A percentile compares a stretch with the other conserved stretches of the same genome.
phyloP scores from a whole-genome alignment of 2,113 vertebrate genomes.

The Elgaria multicarinata region DNA sequence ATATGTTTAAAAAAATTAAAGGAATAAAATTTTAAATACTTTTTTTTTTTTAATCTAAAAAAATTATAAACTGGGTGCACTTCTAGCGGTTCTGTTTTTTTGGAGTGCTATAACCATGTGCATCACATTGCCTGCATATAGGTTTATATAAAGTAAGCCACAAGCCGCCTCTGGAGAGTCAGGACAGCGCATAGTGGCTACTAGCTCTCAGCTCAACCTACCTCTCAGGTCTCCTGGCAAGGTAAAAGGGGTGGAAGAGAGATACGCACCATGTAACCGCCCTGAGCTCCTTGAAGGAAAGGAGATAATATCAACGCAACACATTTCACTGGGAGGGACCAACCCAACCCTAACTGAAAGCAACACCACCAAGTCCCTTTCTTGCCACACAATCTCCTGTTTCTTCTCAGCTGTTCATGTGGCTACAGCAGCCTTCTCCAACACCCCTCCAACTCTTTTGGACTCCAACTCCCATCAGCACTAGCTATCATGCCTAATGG shows the following conservation, averaged over 20 bases:
- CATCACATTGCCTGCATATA: no score
- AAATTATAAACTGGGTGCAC: no score
- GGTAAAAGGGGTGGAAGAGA: neutral
- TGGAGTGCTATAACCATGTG: no score
- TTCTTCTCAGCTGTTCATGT: neutral
- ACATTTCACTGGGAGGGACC: neutral
- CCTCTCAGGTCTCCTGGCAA: neutral
- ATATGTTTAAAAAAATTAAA: no score
- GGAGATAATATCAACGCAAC: neutral
- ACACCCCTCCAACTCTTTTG: no score
- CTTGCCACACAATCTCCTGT: neutral
- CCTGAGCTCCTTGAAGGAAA: neutral
- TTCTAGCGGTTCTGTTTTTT: no score
- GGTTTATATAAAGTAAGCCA: neutral
- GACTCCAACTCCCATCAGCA: no score
- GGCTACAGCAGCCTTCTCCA: neutral
- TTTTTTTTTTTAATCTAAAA: no score
- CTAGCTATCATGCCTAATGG: no score
- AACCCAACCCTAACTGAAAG: neutral
- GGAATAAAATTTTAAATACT: no score
- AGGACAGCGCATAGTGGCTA: neutral
- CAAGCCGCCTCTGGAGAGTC: neutral
- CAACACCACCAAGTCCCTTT: neutral
- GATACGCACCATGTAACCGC: neutral
- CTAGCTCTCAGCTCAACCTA: neutral